Conservation (phyloP, 2,888 invertebrate species). For the Caenorhabditis zanzibari region DNA sequence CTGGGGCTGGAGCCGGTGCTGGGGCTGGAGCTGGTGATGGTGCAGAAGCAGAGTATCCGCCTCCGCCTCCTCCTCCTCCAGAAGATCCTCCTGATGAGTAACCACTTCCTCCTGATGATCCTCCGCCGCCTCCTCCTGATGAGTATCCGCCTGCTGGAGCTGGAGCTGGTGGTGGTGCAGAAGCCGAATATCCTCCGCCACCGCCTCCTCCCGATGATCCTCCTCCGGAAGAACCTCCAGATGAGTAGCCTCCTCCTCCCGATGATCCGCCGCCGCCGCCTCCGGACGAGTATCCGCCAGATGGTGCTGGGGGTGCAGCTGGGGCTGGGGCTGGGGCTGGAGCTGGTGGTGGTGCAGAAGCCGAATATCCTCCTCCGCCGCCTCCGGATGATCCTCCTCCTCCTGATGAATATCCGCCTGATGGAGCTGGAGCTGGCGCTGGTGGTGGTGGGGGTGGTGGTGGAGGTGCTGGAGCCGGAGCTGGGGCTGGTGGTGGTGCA, state of each 20-base stretch:
- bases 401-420: not conserved
- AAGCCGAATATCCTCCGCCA: conserved; percentile 1
- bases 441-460: not conserved
- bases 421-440: not conserved
- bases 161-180: not conserved
- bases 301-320: not conserved
- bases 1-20: conserved; percentile 14
- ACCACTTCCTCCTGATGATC: conserved; percentile 33
- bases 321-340: not conserved
- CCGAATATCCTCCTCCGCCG: conserved; percentile 2
- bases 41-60: not conserved
- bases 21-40: conserved; percentile 18
- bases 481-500: conserved; percentile 4
- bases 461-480: conserved; percentile 18
- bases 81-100: conserved; percentile 18
- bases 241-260: not conserved
- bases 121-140: conserved; percentile 8
- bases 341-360: not conserved
- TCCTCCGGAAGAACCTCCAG: conserved; percentile 8
- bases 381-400: not conserved
- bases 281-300: too few relatives aligned
- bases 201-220: conserved; percentile 1
- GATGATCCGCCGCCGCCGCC: not conserved
- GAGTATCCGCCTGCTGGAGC: conserved; percentile 20
- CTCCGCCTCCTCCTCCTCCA: conserved; percentile 28